Base-by-base conservation (phyloP, 2,113 vertebrate species). In the Setophaga coronata region DNA sequence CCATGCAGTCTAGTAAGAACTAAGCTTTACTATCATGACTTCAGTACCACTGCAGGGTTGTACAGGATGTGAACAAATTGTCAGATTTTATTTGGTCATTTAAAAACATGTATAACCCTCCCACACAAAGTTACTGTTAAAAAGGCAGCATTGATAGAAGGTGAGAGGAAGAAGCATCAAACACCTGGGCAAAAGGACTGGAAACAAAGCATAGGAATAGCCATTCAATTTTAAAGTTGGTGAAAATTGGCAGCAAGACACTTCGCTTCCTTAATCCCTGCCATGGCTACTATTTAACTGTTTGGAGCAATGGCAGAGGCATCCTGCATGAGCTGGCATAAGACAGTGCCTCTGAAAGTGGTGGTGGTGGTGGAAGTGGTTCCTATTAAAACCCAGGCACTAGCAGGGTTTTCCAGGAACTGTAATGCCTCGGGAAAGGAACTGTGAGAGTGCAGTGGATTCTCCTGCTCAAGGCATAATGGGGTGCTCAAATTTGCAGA, bases 1-100 rank as follows among this genome's bases (percentile, higher is more conserved):
- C 67, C 5, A 2, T 74, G 51, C 47, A 33, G 67, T 86, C 76
- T 33, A 80, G 48, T 33, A 90, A 89, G 79, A 90, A 14, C 31
- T 80, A 64, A 77, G 24, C 56, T 87, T 92, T 87, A 60, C 47
- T 85, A 3, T 66, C 28, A 34, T 43, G 47, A 80, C 34, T 86
- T 34, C 51, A 53, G 38, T 42, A 84, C 9, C 48, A 57, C 48
- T 86, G 76, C 64, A 86, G 48, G 18, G 56, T 45, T 90, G 24
- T 91, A 56, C 25, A 67, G 38, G n/a, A 48, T 89, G 67, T 81
- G 88, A 94, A 79, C 10, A 92, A 95, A 89, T 62, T 42, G 60
- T 64, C 65, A 60, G 56, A 71, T 86, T 90, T 87, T 89, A 82
- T 93, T 53, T 71, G 33, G 13, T 56, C 5, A 0, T 67, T 87